Base-by-base conservation (phyloP, 2,888 invertebrate species). In the Tipula unca region DNA sequence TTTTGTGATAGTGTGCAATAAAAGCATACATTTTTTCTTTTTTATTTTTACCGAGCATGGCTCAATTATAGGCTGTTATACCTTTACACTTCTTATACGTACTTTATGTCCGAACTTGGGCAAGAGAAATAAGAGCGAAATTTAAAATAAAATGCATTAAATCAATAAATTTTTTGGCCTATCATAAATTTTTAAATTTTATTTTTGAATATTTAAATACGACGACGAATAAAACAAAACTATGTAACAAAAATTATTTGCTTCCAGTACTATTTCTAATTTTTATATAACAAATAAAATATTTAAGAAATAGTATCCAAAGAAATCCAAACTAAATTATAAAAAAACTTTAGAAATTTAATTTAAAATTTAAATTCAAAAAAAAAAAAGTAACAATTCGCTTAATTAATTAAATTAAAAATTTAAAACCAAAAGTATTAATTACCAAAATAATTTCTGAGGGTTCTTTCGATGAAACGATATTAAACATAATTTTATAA, bases 131-230 rank as follows among this genome's bases (percentile, higher is more conserved):
- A 69, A 69, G 17, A 69, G 8, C 13, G 5, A 25, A 69, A 69
- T 69, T 69, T 69, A 69, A 69, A 69, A 69, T 69, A 69, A 69
- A 69, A 69, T 69, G 69, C 69, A 69, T 69, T 69, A 69, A 5
- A 13, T n/a, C 1, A 25, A 69, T 25, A 25, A 1, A 10, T 20
- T 69, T 69, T 69, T 69, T 25, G 69, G 69, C 69, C 69, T 69
- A 69, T 14, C 14, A 42, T 13, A 14, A 3, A 17, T 25, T 69
- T 25, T 69, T 69, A 25, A 25, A 69, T 25, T 69, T 69, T 69
- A 69, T 69, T 69, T 69, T 69, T 69, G 10, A 69, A 69, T 17
- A 48, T 17, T 69, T 69, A 69, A 10, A 48, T 48, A 25, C 2
- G 25, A 25, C 69, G 69, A 69, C 69, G 25, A 69, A 25, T 2